phyloP scores from a whole-genome alignment of 2,113 vertebrate species.

The Saccopteryx bilineata region DNA sequence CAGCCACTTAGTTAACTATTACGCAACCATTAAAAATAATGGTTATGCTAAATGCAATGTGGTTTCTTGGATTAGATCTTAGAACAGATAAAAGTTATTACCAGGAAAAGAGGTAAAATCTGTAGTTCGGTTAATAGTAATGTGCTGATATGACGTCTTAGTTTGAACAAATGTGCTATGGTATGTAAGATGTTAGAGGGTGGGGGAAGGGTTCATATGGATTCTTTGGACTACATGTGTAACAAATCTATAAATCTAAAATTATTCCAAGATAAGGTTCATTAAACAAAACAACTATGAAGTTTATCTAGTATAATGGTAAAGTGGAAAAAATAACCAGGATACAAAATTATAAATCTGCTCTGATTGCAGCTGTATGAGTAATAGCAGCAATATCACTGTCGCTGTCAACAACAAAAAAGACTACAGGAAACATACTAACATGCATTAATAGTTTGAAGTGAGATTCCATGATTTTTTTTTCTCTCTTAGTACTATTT shows the following conservation, averaged over 20 bases:
- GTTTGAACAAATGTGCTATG: neutral
- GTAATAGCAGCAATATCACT: neutral
- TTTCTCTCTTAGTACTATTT: neutral
- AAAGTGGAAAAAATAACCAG: neutral
- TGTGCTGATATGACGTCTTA: neutral
- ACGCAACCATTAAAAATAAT: neutral
- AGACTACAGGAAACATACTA: neutral
- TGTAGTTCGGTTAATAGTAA: neutral
- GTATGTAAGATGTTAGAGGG: neutral
- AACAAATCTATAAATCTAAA: neutral
- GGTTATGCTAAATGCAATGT: neutral
- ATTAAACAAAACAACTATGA: neutral
- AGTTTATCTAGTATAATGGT: neutral
- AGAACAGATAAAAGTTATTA: slow-evolving; percentile 19
- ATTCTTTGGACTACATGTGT: neutral
- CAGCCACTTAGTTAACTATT: neutral
- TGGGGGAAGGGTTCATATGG: neutral
- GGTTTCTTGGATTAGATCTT: neutral
- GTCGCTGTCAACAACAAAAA: neutral
- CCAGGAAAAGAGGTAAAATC: slow-evolving; percentile 21
- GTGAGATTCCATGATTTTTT: neutral
- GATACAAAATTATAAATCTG: neutral
- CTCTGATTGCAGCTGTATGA: neutral
- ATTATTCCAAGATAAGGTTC: slow-evolving; percentile 22
- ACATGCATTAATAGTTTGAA: neutral